Percentiles rank a stretch among this genome's conserved stretches.
phyloP scores from a whole-genome alignment of 2,888 invertebrate genomes.

The Pristionchus arcanus region DNA sequence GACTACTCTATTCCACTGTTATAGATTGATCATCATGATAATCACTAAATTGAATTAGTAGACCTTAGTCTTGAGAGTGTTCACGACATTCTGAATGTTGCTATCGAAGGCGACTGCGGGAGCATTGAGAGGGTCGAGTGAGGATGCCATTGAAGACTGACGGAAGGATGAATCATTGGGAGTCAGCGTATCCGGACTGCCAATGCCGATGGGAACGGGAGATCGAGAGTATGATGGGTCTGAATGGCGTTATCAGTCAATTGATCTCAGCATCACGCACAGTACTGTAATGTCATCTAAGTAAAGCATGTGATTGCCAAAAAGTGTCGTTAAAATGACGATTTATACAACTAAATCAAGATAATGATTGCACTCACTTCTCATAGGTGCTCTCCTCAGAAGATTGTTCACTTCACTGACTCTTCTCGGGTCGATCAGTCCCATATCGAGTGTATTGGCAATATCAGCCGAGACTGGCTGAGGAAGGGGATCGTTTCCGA shows the following conservation, averaged over 20 bases:
- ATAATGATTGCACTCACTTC: conserved; percentile 56
- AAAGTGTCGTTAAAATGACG: neutral
- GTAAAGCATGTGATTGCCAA: neutral
- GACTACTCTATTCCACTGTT: neutral
- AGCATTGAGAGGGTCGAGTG: conserved; percentile 46
- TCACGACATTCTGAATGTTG: conserved; percentile 49
- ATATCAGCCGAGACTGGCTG: conserved; percentile 57
- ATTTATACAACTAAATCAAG: neutral
- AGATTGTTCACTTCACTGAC: conserved; percentile 64
- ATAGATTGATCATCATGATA: neutral
- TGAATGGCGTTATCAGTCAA: neutral
- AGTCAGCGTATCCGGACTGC: conserved; percentile 47
- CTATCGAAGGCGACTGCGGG: conserved; percentile 47
- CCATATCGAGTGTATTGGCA: conserved; percentile 61
- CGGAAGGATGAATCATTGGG: neutral
- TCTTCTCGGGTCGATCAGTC: conserved; percentile 64
- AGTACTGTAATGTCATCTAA: too few species aligned
- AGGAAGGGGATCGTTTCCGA: conserved; percentile 32
- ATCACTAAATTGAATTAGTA: neutral
- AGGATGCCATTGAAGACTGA: conserved; percentile 2
- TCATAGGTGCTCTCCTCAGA: conserved; percentile 66
- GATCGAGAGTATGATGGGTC: conserved; percentile 2
- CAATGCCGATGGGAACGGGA: conserved; percentile 31
- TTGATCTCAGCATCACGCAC: too few species aligned
- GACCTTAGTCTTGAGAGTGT: conserved; percentile 50